phyloP scores from a whole-genome alignment of 2,888 invertebrate genomes.

The Diachrysia chrysitis region DNA sequence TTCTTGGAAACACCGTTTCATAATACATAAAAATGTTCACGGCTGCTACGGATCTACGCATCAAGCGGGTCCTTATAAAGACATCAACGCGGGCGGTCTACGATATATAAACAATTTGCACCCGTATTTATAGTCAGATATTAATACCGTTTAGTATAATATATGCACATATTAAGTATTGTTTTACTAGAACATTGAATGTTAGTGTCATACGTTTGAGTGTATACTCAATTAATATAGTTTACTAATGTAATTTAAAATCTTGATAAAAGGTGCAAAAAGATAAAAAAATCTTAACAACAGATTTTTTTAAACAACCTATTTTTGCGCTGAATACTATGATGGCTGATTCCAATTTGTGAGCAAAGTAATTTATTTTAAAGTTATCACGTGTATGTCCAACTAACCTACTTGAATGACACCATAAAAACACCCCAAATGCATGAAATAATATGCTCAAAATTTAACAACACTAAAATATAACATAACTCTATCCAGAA shows the following conservation, averaged over 20 bases:
- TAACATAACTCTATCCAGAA: constrained; percentile 47
- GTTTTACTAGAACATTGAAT: neutral
- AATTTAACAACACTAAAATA: constrained; percentile 24
- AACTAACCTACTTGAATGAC: neutral
- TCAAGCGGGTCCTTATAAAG: constrained; percentile 71
- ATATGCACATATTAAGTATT: neutral
- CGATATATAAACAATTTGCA: constrained; percentile 46
- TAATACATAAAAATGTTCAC: constrained; percentile 19
- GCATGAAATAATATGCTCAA: neutral
- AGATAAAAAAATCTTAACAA: too few species aligned
- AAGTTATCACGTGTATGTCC: neutral
- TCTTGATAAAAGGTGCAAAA: neutral
- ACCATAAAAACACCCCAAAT: neutral
- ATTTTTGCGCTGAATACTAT: too few species aligned
- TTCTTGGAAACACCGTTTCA: constrained; percentile 14
- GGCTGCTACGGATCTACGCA: constrained; percentile 53
- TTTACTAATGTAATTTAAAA: too few species aligned
- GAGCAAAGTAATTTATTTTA: neutral
- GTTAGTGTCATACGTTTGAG: neutral
- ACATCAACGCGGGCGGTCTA: constrained; percentile 81
- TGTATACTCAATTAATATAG: too few species aligned
- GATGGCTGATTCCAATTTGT: too few species aligned
- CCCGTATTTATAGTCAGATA: constrained; percentile 41
- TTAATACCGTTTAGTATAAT: neutral
- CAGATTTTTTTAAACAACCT: too few species aligned